phyloP scores from a whole-genome alignment of 37 sponge, comb jelly and placozoan genomes.

The Hormiphora californensis region DNA sequence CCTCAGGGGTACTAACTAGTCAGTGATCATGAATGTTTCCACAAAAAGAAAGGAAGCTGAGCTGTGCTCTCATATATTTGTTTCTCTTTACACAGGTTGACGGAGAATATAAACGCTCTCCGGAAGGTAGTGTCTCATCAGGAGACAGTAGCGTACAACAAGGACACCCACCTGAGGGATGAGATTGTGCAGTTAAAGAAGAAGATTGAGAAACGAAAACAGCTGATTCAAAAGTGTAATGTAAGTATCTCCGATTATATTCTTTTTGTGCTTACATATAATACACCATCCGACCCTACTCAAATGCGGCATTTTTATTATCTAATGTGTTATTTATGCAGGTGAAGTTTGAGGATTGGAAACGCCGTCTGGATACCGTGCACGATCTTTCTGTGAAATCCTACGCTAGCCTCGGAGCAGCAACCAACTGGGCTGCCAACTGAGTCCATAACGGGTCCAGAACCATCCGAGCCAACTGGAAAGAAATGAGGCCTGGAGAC shows the following conservation, averaged over 20 bases:
- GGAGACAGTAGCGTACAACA: background rate
- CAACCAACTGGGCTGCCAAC: no score
- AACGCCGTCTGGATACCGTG: background rate
- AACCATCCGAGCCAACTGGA: no score
- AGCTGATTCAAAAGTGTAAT: conserved; percentile 1
- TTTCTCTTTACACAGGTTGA: conserved; percentile 12
- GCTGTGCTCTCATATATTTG: background rate
- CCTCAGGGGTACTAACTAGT: background rate
- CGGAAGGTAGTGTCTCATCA: conserved; percentile 11
- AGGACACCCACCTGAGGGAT: background rate
- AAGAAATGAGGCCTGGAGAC: no score
- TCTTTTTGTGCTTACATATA: no score
- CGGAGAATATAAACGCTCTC: background rate
- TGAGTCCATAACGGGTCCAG: no score
- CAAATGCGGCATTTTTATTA: no score
- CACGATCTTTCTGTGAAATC: conserved; percentile 14
- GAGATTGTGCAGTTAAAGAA: conserved; percentile 32
- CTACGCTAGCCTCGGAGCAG: conserved; percentile 17
- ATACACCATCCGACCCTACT: no score
- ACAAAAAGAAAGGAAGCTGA: background rate
- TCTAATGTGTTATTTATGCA: no score
- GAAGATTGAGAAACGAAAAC: background rate
- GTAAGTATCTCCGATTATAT: background rate
- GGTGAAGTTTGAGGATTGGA: conserved; percentile 53
- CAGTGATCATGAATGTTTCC: background rate